Percentiles rank a stretch among this genome's conserved stretches.
Evolutionary conservation across 1,140 invertebrate genomes (phyloP).

Genomic region (Drosophila teissieri): DNA sequence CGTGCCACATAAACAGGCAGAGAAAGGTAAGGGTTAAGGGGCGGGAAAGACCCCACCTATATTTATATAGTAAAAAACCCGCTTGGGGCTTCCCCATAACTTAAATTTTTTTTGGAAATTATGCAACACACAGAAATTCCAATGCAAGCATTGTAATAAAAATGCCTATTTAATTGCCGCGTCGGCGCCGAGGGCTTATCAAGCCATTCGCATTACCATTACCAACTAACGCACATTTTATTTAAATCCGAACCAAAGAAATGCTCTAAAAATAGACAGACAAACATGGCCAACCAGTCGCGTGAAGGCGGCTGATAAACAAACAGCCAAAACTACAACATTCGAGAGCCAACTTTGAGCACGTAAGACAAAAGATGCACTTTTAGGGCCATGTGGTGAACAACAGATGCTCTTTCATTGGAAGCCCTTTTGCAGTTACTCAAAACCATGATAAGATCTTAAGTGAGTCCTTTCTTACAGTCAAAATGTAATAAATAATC

Average conservation of each 20-base stretch:
- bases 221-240: slow-evolving; percentile 66
- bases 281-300: slow-evolving; percentile 34
- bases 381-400: not conserved
- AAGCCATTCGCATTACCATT: slow-evolving; percentile 50
- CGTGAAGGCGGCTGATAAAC: slow-evolving; percentile 33
- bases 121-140: slow-evolving; percentile 69
- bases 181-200: slow-evolving; percentile 70
- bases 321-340: slow-evolving; percentile 32
- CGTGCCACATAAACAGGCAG: slow-evolving; percentile 45
- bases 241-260: slow-evolving; percentile 66
- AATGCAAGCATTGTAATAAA: slow-evolving; percentile 61
- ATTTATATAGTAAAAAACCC: slow-evolving; percentile 14
- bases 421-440: too few species aligned
- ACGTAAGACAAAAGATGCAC: slow-evolving; percentile 40
- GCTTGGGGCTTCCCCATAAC: slow-evolving; percentile 44
- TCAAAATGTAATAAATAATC: too few species aligned
- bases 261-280: slow-evolving; percentile 72
- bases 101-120: slow-evolving; percentile 55
- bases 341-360: slow-evolving; percentile 26
- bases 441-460: too few species aligned
- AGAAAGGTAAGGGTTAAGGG: slow-evolving; percentile 19
- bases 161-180: slow-evolving; percentile 70
- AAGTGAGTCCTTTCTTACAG: too few species aligned
- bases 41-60: slow-evolving; percentile 8
- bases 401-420: slow-evolving; percentile 12